A percentile compares a stretch with the other conserved stretches of the same genome.
phyloP scores from a whole-genome alignment of 1,140 invertebrate genomes.

The Bombus affinis region DNA sequence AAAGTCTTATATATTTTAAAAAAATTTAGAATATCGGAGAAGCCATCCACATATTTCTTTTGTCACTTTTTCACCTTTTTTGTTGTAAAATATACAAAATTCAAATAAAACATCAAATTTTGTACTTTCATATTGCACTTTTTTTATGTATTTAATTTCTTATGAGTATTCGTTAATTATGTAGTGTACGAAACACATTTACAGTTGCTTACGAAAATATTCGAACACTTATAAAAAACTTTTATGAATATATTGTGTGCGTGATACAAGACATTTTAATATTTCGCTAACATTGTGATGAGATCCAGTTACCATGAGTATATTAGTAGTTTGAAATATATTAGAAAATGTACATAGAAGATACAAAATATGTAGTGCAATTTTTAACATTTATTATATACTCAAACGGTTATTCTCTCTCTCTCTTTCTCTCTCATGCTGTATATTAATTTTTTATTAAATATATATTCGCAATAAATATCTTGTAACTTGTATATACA shows the following conservation, averaged over 20 bases:
- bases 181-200: conserved; percentile 57
- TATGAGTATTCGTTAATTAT: conserved; percentile 65
- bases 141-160: conserved; percentile 71
- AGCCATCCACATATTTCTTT: conserved; percentile 39
- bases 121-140: conserved; percentile 76
- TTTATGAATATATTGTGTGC: not conserved
- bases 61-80: conserved; percentile 6
- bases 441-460: too few species aligned
- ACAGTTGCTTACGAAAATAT: not conserved
- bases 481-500: not conserved
- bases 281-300: not conserved
- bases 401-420: too few species aligned
- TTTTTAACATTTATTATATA: too few species aligned
- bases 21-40: conserved; percentile 53
- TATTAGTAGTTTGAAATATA: not conserved
- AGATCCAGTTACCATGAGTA: not conserved
- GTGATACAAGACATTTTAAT: not conserved
- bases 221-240: not conserved
- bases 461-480: too few species aligned
- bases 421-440: too few species aligned
- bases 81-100: conserved; percentile 63
- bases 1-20: conserved; percentile 48
- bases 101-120: conserved; percentile 68
- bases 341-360: not conserved
- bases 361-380: too few species aligned